These are phyloP conservation scores for Gymnobelideus leadbeateri DNA, from an alignment of 2,113 vertebrate genomes.

Conservation along the genomic window DNA sequence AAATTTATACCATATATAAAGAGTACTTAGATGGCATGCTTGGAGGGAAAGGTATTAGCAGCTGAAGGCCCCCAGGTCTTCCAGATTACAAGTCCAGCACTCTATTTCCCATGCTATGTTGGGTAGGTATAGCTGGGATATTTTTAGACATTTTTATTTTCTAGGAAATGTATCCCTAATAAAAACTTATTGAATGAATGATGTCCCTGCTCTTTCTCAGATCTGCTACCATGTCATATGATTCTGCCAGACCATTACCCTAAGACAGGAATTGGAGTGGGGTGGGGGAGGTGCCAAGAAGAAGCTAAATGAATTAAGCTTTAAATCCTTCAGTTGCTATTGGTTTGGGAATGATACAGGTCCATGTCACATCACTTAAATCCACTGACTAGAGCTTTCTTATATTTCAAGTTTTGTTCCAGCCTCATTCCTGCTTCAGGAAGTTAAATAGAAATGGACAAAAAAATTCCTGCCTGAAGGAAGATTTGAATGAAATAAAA, in stretches of 20 bases:
- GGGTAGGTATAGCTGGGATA: neutral
- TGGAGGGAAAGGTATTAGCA: neutral
- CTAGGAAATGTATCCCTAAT: neutral
- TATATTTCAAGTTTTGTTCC: neutral
- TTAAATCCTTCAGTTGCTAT: neutral
- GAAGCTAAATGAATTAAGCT: neutral
- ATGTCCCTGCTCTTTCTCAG: neutral
- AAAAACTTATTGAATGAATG: neutral
- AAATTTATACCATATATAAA: neutral
- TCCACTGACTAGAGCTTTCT: neutral
- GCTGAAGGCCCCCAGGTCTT: neutral
- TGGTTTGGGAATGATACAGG: neutral
- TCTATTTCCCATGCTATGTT: neutral
- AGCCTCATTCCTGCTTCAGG: neutral
- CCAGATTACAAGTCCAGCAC: neutral
- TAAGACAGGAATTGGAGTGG: neutral
- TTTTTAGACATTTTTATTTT: neutral
- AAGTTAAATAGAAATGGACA: neutral
- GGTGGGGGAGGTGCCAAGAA: neutral
- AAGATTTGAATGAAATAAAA: neutral
- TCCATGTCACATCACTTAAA: neutral
- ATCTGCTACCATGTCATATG: neutral
- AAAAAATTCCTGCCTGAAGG: neutral
- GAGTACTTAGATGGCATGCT: neutral
- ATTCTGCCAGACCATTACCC: neutral